A percentile compares a stretch with the other conserved stretches of the same genome.
phyloP scores from a whole-genome alignment of 2,113 vertebrate genomes.

The Verasper variegatus region DNA sequence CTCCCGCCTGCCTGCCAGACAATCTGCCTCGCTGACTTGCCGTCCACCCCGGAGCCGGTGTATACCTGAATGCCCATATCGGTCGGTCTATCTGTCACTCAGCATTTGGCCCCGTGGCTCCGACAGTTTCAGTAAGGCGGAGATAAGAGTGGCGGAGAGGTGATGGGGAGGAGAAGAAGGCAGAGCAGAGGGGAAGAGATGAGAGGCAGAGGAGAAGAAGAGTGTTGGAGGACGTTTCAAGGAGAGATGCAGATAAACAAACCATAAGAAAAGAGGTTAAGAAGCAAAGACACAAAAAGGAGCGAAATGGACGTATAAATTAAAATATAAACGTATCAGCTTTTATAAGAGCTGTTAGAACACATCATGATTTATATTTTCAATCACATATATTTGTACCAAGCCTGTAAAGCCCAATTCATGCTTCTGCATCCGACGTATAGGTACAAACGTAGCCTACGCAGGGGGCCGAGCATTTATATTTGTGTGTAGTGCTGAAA shows the following conservation, averaged over 20 bases:
- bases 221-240: background rate
- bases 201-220: background rate
- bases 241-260: conserved; percentile 13
- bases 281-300: background rate
- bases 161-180: conserved; percentile 27
- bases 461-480: too few relatives aligned
- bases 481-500: too few relatives aligned
- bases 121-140: conserved; percentile 35
- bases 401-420: too few relatives aligned
- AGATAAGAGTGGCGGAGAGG: conserved; percentile 51
- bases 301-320: background rate
- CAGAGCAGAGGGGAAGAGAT: background rate
- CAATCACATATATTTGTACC: too few relatives aligned
- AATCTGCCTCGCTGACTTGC: conserved; percentile 8
- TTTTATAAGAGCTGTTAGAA: too few relatives aligned
- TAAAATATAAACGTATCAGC: background rate
- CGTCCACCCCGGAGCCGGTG: conserved; percentile 11
- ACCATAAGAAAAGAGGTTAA: background rate
- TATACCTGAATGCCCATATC: conserved; percentile 28
- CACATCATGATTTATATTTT: too few relatives aligned
- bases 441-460: too few relatives aligned
- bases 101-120: background rate
- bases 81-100: conserved; percentile 42
- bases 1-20: background rate
- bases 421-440: too few relatives aligned